phyloP scores from a whole-genome alignment of 2,113 vertebrate species.

The Chlamydotis undulata region DNA sequence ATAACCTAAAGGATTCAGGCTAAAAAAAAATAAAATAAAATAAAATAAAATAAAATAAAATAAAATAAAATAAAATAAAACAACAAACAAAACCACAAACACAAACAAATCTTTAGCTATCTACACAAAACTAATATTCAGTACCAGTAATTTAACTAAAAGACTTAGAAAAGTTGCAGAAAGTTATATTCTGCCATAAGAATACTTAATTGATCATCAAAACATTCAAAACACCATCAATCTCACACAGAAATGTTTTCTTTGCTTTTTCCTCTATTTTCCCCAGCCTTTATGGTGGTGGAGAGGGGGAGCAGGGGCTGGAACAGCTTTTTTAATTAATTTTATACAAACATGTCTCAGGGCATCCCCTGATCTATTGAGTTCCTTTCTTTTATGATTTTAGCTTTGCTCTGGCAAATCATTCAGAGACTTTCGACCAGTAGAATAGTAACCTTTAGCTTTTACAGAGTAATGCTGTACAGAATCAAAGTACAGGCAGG shows the following conservation, averaged over 20 bases:
- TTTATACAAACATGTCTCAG: constrained; percentile 20
- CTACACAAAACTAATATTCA: neutral
- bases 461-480: constrained; percentile 53
- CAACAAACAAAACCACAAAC: neutral
- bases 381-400: constrained; percentile 56
- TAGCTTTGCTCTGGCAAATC: constrained; percentile 36
- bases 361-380: constrained; percentile 6
- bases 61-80: neutral
- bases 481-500: constrained; percentile 48
- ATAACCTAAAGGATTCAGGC: neutral
- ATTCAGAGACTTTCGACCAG: constrained; percentile 13
- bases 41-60: neutral
- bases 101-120: neutral
- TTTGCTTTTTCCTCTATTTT: constrained; percentile 9
- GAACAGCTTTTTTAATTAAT: constrained; percentile 57
- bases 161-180: neutral
- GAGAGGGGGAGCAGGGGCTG: neutral
- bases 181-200: neutral
- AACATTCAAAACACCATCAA: constrained; percentile 38
- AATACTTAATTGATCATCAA: neutral
- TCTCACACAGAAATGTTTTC: neutral
- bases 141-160: neutral
- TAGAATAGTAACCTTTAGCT: constrained; percentile 65
- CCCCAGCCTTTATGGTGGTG: neutral
- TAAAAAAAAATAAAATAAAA: neutral